Evolutionary conservation across 2,797 vertebrate species (phyloP), one percentile per base, ranked within the genome.

Genomic region (Graptemys geographica): DNA sequence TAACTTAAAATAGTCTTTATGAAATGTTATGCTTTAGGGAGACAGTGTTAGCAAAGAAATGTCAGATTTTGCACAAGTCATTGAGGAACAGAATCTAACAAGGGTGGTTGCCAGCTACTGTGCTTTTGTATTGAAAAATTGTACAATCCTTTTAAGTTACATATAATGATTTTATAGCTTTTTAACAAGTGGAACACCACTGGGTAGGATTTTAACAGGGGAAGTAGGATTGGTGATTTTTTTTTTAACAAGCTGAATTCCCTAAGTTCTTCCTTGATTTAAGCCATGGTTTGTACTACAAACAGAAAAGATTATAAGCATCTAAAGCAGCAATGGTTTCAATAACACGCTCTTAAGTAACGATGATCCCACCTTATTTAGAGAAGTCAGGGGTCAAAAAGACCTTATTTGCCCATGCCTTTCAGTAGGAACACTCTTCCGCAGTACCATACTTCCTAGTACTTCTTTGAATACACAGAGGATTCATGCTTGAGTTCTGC

Each of bases 401-500:
- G 96, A 98, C 97, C 98, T 98, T 98, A 97, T 98, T 98, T 98
- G 97, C 97, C 97, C 97, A 96, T 96, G 95, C 86, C 97, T 98
- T 98, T 97, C 97, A 98, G 98, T 98, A 98, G 97, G 87, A 97
- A 23, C 59, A 81, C 94, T 96, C 95, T 91, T 91, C 98, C 98
- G 97, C 97, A 98, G 98, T 96, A 97, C 97, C 97, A 97, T 97
- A 98, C 98, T 99, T 99, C 98, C 98, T 98, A 98, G 98, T 97
- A 98, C 97, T 96, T 97, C 98, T 98, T 97, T 91, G 97, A 99
- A 99, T 99, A 99, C 98, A 99, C 98, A 98, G 98, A 99, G 99
- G 99, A 98, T 98, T 99, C 99, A 99, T 98, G 99, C 98, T 98
- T 99, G 99, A 98, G 94, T 99, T 99, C 98, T 98, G 99, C 98